Percentiles rank a stretch among this genome's conserved stretches.
These are phyloP conservation scores for Acleris emargana DNA, from an alignment of 2,888 invertebrate species.

Conservation along the genomic window DNA sequence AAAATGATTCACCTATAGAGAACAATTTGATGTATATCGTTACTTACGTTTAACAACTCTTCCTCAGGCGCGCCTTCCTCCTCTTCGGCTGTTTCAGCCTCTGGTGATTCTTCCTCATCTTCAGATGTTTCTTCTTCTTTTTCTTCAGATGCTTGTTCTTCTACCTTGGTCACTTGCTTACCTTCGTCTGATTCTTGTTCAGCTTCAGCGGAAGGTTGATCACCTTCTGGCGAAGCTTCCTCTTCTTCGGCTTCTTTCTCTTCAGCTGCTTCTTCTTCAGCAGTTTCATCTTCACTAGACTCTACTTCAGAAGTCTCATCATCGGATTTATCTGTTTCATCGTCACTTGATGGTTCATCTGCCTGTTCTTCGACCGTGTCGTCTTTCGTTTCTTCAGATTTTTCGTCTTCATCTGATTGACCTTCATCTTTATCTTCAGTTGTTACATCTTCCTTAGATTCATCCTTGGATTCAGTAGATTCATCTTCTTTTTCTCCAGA, in stretches of 20 bases:
- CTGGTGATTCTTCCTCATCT: constrained; percentile 52
- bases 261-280: constrained; percentile 42
- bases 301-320: constrained; percentile 42
- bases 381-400: constrained; percentile 53
- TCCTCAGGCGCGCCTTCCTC: constrained; percentile 85
- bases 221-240: constrained; percentile 40
- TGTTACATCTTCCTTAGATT: constrained; percentile 52
- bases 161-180: constrained; percentile 56
- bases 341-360: constrained; percentile 48
- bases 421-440: constrained; percentile 58
- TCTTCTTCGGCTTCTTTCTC: constrained; percentile 41
- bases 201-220: constrained; percentile 38
- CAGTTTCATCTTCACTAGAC: constrained; percentile 53
- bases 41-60: constrained; percentile 84
- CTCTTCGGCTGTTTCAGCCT: constrained; percentile 51
- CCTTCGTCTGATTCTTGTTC: constrained; percentile 39
- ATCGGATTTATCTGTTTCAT: constrained; percentile 37
- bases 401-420: constrained; percentile 46
- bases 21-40: not conserved
- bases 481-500: constrained; percentile 58
- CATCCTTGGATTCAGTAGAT: constrained; percentile 51
- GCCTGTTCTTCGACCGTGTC: constrained; percentile 50
- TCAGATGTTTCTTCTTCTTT: constrained; percentile 48
- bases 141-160: constrained; percentile 37
- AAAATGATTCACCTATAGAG: not conserved